phyloP scores from a whole-genome alignment of 1,140 invertebrate genomes.

The Oryctes rhinoceros region DNA sequence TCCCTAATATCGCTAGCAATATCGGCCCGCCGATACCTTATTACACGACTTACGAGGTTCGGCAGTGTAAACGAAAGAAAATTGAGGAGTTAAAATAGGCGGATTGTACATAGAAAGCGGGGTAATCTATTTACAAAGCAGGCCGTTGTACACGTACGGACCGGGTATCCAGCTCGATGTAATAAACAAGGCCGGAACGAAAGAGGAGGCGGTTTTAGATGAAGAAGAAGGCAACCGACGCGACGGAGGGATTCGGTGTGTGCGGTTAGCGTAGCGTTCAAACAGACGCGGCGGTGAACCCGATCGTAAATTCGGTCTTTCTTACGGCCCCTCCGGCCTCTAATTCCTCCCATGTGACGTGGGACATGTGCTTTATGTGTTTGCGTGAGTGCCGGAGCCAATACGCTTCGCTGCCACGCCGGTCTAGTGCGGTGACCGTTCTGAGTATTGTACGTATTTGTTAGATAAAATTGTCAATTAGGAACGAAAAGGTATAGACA shows the following conservation, averaged over 20 bases:
- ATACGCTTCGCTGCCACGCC: not conserved
- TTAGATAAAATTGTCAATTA: too few relatives aligned
- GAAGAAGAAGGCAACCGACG: constrained; percentile 8
- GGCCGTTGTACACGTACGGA: constrained; percentile 7
- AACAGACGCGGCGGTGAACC: constrained; percentile 51
- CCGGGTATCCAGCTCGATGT: not conserved
- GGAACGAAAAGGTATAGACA: too few relatives aligned
- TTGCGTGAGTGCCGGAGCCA: constrained; percentile 54
- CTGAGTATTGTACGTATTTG: too few relatives aligned
- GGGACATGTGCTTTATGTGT: constrained; percentile 57
- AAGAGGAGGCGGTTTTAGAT: not conserved
- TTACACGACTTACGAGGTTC: not conserved
- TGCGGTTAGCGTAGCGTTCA: constrained; percentile 50
- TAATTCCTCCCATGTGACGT: constrained; percentile 58
- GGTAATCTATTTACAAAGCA: constrained; percentile 41
- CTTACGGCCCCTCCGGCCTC: constrained; percentile 56
- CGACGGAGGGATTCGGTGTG: constrained; percentile 21
- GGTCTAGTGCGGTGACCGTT: constrained; percentile 34
- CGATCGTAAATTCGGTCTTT: constrained; percentile 57
- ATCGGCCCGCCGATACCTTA: not conserved
- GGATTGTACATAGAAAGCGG: constrained; percentile 4
- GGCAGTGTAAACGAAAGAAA: constrained; percentile 1
- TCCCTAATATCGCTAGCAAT: too few relatives aligned
- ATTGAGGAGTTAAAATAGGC: constrained; percentile 21
- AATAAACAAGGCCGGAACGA: constrained; percentile 31